Percentiles rank a stretch among this genome's conserved stretches.
Evolutionary conservation across 2,797 vertebrate genomes (phyloP).

Genomic region (Phoxinus dragarum): DNA sequence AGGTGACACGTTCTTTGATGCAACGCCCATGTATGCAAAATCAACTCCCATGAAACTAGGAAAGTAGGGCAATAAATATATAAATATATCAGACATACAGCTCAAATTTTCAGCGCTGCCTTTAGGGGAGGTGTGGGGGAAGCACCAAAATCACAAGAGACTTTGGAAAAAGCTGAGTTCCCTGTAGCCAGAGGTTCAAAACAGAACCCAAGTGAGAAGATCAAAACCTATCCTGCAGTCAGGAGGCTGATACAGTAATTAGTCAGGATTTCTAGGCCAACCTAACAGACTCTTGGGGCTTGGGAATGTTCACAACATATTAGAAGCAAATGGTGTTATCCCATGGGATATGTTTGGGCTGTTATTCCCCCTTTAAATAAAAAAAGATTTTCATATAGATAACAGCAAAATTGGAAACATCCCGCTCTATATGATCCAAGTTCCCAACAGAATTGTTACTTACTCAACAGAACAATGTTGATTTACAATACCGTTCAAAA

Average conservation of each 20-base stretch:
- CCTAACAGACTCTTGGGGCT: neutral
- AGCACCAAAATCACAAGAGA: conserved; percentile 31
- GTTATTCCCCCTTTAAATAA: neutral
- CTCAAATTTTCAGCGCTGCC: neutral
- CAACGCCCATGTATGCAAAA: neutral
- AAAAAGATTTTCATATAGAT: neutral
- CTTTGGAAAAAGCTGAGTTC: neutral
- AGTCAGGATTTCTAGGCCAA: conserved; percentile 35
- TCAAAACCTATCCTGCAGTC: conserved; percentile 23
- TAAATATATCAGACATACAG: neutral
- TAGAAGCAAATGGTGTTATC: conserved; percentile 4
- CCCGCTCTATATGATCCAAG: neutral
- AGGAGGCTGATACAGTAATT: conserved; percentile 29
- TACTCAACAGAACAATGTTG: neutral
- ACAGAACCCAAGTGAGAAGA: conserved; percentile 34
- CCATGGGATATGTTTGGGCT: neutral
- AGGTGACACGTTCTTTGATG: neutral
- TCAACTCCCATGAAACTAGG: conserved; percentile 20
- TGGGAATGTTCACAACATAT: conserved; percentile 18
- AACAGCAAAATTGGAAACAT: neutral
- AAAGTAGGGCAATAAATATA: conserved; percentile 32
- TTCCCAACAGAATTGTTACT: neutral
- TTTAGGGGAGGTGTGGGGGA: neutral
- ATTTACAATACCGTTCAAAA: neutral
- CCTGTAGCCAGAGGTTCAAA: conserved; percentile 41